Conservation (phyloP, 2,797 vertebrate genomes). For the Borostomias antarcticus region DNA sequence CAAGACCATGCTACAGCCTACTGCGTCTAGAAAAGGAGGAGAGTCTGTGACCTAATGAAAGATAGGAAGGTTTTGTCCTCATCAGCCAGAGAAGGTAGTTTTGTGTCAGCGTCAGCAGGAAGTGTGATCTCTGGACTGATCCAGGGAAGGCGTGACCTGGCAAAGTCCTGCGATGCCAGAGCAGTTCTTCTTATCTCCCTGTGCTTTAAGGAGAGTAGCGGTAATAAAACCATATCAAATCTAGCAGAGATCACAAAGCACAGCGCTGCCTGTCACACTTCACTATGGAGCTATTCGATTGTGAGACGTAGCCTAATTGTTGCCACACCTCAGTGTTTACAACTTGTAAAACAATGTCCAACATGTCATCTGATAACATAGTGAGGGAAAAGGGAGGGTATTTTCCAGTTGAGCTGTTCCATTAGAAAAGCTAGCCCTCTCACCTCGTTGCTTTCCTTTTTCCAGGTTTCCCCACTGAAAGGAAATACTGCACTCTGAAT, state of each 20-base stretch:
- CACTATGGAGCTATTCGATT: no score
- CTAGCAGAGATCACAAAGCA: not conserved
- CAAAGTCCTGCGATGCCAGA: slow-evolving; percentile 5
- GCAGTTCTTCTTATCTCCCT: not conserved
- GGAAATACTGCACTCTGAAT: not conserved
- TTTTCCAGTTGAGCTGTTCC: not conserved
- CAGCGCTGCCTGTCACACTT: not conserved
- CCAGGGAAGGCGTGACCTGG: slow-evolving; percentile 11
- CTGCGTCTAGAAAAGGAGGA: not conserved
- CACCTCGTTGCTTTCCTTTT: not conserved
- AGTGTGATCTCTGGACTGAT: slow-evolving; percentile 20
- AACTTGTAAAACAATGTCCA: not conserved
- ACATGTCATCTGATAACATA: not conserved
- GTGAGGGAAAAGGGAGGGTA: not conserved
- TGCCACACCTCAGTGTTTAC: not conserved
- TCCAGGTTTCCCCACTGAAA: not conserved
- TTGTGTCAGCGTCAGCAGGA: slow-evolving; percentile 36
- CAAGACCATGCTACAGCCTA: not conserved
- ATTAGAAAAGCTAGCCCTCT: not conserved
- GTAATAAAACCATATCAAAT: not conserved
- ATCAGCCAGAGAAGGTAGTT: not conserved
- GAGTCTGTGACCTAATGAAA: not conserved
- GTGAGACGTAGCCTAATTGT: not conserved
- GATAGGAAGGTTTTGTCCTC: slow-evolving; percentile 18
- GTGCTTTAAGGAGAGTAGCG: not conserved